Evolutionary conservation across 2,888 invertebrate species (phyloP), one percentile per base, ranked within the genome.

Genomic region (Panopea generosa): DNA sequence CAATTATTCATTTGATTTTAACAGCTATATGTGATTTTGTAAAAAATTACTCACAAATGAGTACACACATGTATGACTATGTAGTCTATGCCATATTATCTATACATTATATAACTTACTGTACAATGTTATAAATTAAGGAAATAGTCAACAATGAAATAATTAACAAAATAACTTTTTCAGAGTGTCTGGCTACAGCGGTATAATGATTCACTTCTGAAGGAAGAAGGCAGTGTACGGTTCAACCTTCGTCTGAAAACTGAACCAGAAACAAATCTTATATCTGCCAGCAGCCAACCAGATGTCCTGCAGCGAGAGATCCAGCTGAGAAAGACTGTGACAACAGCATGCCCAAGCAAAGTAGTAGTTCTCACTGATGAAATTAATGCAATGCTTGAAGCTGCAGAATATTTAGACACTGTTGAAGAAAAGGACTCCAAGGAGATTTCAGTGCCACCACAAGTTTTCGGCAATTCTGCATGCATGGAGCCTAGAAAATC

Each of bases 131-230:
- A n/a, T n/a, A n/a, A n/a, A n/a, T n/a, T n/a, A n/a, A n/a, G n/a
- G n/a, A n/a, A n/a, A n/a, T n/a, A n/a, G n/a, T n/a, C n/a, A n/a
- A n/a, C n/a, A n/a, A n/a, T n/a, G n/a, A n/a, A n/a, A n/a, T n/a
- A n/a, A n/a, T n/a, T n/a, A n/a, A n/a, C n/a, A n/a, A n/a, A n/a
- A n/a, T n/a, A n/a, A n/a, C 20, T 27, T 38, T 50, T 65, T 22
- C 73, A 87, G 87, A 71, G 79, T 29, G 33, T 80, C 9, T 87
- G 86, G 86, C 49, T 85, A 57, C 60, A 73, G 2, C 68, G 81
- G 6, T 81, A 65, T 73, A 33, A 71, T 55, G 83, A 85, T 7
- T 61, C 68, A 4, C 43, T 38, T 2, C 53, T 80, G n/a, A 27
- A 47, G 14, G 24, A 53, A 20, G 55, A 57, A 4, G 61, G 72